Conservation (phyloP, 2,888 invertebrate species). For the Amblyjoppa proteus region DNA sequence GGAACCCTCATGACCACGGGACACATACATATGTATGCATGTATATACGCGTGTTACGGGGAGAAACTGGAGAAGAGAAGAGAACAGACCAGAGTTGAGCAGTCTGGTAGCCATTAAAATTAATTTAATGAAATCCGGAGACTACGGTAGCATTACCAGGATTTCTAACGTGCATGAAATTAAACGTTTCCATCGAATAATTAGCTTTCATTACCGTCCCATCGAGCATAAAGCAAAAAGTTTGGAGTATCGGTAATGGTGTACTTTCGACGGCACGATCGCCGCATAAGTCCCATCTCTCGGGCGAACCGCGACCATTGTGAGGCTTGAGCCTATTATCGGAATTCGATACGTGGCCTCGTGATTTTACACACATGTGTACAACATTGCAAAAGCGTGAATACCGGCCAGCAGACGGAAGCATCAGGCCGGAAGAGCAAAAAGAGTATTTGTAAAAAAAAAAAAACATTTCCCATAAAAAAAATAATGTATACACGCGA, state of each 20-base stretch:
- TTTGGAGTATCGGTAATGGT: constrained; percentile 1
- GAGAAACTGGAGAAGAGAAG: constrained; percentile 23
- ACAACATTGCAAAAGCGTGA: neutral
- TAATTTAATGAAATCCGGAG: constrained; percentile 41
- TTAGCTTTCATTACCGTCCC: constrained; percentile 38
- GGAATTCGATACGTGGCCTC: constrained; percentile 60
- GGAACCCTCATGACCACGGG: constrained; percentile 28
- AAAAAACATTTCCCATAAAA: neutral
- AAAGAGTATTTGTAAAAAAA: neutral
- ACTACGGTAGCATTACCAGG: constrained; percentile 23
- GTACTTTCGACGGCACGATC: constrained; percentile 7
- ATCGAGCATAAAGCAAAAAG: constrained; percentile 22
- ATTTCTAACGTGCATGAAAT: constrained; percentile 32
- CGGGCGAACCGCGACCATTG: constrained; percentile 18
- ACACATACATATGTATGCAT: neutral
- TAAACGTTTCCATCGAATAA: constrained; percentile 32
- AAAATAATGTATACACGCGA: neutral
- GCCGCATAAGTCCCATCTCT: constrained; percentile 36
- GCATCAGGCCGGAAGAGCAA: neutral
- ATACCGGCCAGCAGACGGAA: neutral
- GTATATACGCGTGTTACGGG: neutral
- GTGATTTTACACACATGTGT: constrained; percentile 20
- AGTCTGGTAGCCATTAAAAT: constrained; percentile 49
- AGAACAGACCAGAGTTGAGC: constrained; percentile 20
- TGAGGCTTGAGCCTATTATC: constrained; percentile 49